These are phyloP conservation scores for Chaetodon trifascialis DNA, from an alignment of 2,113 vertebrate species.

Conservation along the genomic window DNA sequence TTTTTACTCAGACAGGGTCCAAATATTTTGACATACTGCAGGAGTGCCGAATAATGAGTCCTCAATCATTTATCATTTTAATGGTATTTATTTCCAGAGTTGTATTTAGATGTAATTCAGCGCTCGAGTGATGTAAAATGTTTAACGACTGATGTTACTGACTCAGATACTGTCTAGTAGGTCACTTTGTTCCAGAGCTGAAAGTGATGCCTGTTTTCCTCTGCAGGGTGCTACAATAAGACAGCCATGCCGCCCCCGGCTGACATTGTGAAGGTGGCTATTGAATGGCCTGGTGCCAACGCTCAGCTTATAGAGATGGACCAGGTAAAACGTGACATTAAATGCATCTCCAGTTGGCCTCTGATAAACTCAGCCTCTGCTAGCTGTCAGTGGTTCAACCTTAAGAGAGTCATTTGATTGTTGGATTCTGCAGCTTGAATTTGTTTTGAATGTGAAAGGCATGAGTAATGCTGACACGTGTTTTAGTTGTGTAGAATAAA, in stretches of 20 bases:
- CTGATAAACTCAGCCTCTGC: background rate
- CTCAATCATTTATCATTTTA: background rate
- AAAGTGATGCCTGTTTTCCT: background rate
- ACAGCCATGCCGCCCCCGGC: slow-evolving; percentile 92
- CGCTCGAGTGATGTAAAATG: background rate
- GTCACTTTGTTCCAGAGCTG: background rate
- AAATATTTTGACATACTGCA: slow-evolving; percentile 15
- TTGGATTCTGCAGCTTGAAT: background rate
- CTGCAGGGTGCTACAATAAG: slow-evolving; percentile 46
- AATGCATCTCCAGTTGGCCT: background rate
- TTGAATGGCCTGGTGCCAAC: slow-evolving; percentile 98
- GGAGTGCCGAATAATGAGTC: background rate
- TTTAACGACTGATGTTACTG: background rate
- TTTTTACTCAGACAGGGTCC: background rate
- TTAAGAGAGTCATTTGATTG: background rate
- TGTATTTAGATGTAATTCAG: background rate
- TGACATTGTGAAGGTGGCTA: slow-evolving; percentile 98
- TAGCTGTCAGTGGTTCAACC: background rate
- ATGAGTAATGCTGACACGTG: slow-evolving; percentile 2
- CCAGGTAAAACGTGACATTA: slow-evolving; percentile 83
- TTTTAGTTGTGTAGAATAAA: slow-evolving; percentile 3
- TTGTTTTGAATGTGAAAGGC: slow-evolving; percentile 3
- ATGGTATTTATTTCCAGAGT: background rate
- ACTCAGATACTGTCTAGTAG: background rate
- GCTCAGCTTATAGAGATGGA: slow-evolving; percentile 98